A percentile compares a stretch with the other conserved stretches of the same genome.
phyloP scores from a whole-genome alignment of 2,888 invertebrate species.

The Lottia gigantea region DNA sequence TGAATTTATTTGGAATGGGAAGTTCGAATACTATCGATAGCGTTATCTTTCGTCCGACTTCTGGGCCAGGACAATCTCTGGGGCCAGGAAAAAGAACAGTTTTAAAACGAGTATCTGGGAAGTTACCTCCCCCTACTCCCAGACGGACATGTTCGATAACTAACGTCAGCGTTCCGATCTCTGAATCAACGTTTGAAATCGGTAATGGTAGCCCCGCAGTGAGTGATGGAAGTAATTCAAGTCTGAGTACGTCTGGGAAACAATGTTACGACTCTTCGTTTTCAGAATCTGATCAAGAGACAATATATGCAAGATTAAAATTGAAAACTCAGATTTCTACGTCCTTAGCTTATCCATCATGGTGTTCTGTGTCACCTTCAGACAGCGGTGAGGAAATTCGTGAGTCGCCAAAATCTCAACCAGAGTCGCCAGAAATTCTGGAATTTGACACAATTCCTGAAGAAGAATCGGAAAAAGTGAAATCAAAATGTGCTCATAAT shows the following conservation, averaged over 20 bases:
- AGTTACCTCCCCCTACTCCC: conserved; percentile 25
- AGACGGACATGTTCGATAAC: conserved; percentile 18
- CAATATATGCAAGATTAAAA: conserved; percentile 54
- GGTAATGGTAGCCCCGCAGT: conserved; percentile 23
- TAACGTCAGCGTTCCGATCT: conserved; percentile 7
- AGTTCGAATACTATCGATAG: conserved; percentile 44
- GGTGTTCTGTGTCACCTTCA: conserved; percentile 42
- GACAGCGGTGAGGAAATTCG: conserved; percentile 5
- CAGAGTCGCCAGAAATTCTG: background rate
- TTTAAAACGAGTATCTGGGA: conserved; percentile 34
- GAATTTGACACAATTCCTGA: background rate
- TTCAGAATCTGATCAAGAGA: conserved; percentile 60
- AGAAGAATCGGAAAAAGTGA: conserved; percentile 4
- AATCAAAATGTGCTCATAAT: conserved; percentile 16
- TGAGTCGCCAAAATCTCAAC: background rate
- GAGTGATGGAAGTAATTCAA: conserved; percentile 33
- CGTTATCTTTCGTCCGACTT: conserved; percentile 48
- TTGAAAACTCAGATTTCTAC: conserved; percentile 54
- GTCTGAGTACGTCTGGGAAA: background rate
- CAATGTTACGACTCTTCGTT: conserved; percentile 37
- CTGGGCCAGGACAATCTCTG: conserved; percentile 36
- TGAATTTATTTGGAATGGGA: conserved; percentile 45
- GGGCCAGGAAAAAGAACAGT: conserved; percentile 30
- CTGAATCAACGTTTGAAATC: conserved; percentile 12
- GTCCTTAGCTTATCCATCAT: conserved; percentile 53